Conservation (phyloP, 2,113 vertebrate species). For the Axis porcinus region DNA sequence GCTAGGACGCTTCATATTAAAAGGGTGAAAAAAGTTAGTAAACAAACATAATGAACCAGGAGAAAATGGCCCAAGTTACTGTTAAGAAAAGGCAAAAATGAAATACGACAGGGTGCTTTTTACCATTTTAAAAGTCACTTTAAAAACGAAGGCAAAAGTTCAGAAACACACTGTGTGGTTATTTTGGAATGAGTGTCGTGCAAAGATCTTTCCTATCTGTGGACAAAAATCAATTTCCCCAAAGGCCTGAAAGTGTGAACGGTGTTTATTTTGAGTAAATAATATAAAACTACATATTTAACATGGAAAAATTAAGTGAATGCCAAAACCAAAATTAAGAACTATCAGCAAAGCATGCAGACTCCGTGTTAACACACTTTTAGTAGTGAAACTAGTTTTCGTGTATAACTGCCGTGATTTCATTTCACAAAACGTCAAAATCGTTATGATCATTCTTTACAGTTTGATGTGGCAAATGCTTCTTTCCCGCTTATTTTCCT, state of each 20-base stretch:
- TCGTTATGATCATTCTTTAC: slow-evolving; percentile 18
- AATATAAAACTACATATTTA: slow-evolving; percentile 85
- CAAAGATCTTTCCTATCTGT: slow-evolving; percentile 63
- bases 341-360: slow-evolving; percentile 87
- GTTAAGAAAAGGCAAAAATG: slow-evolving; percentile 59
- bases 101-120: slow-evolving; percentile 45
- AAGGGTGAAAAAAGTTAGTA: slow-evolving; percentile 79
- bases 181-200: slow-evolving; percentile 31
- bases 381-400: slow-evolving; percentile 50
- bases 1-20: slow-evolving; percentile 73
- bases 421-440: slow-evolving; percentile 56
- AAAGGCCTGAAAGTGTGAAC: slow-evolving; percentile 79
- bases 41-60: slow-evolving; percentile 65
- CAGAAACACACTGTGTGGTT: slow-evolving; percentile 36
- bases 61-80: slow-evolving; percentile 64
- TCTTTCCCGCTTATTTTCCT: slow-evolving; percentile 66
- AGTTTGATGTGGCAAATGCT: not conserved
- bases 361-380: slow-evolving; percentile 74
- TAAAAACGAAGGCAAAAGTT: not conserved
- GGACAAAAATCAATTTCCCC: slow-evolving; percentile 68
- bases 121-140: slow-evolving; percentile 7
- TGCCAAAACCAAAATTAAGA: slow-evolving; percentile 82
- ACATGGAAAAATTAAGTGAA: slow-evolving; percentile 85
- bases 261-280: slow-evolving; percentile 86
- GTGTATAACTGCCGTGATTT: slow-evolving; percentile 63